These are phyloP conservation scores for Alcedo quadribrachys DNA, from an alignment of 2,797 vertebrate genomes.

Conservation along the genomic window DNA sequence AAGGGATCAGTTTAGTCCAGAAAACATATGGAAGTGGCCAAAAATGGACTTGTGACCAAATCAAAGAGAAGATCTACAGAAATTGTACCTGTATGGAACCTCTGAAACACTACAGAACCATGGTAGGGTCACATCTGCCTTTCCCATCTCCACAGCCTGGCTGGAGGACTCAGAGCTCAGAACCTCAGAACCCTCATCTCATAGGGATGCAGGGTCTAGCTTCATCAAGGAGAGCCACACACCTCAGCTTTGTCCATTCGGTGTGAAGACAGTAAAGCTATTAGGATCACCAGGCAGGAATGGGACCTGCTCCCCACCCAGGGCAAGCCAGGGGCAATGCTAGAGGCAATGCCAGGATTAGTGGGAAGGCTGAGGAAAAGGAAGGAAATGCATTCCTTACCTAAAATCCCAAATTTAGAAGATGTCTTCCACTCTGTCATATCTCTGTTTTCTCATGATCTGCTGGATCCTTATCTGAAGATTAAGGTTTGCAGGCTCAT, in stretches of 20 bases:
- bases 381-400: neutral
- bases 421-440: neutral
- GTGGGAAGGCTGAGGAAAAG: neutral
- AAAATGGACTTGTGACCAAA: neutral
- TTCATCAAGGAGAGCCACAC: neutral
- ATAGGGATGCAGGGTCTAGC: neutral
- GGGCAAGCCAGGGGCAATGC: neutral
- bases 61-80: neutral
- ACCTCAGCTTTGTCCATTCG: neutral
- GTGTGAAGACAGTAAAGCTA: neutral
- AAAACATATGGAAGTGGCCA: conserved; percentile 1
- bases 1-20: conserved; percentile 32
- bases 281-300: neutral
- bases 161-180: neutral
- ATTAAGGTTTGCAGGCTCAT: neutral
- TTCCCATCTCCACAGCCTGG: neutral
- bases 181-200: neutral
- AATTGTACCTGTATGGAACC: neutral
- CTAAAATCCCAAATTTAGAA: neutral
- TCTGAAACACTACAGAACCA: neutral
- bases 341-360: neutral
- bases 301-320: neutral
- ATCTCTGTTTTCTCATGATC: neutral
- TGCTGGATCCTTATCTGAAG: neutral
- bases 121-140: neutral